phyloP scores from a whole-genome alignment of 2,797 vertebrate species.

The Xenopus petersii region DNA sequence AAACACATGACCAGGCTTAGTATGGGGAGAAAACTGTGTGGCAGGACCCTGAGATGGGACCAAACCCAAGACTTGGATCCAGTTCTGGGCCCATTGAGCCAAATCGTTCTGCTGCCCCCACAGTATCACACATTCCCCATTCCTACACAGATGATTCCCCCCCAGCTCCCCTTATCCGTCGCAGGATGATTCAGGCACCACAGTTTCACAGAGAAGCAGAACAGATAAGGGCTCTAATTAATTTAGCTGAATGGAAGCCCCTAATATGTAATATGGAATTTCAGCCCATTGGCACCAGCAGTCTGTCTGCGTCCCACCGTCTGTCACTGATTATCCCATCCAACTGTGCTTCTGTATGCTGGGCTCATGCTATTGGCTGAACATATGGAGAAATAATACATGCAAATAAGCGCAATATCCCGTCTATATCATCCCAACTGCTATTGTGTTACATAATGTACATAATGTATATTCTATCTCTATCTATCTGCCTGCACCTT shows the following conservation, averaged over 20 bases:
- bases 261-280: constrained; percentile 2
- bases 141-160: no score
- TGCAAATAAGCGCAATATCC: not conserved
- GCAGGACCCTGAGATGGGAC: no score
- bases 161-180: no score
- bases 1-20: no score
- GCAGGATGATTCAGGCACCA: not conserved
- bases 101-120: no score
- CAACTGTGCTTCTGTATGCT: constrained; percentile 3
- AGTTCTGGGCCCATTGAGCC: no score
- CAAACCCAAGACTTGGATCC: no score
- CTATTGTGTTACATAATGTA: no score
- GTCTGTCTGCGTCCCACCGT: constrained; percentile 26
- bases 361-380: constrained; percentile 9
- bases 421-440: not conserved
- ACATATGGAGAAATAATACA: not conserved
- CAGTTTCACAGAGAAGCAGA: constrained; percentile 17
- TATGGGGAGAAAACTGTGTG: no score
- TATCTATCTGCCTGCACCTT: no score
- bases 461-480: no score
- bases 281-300: constrained; percentile 18
- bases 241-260: constrained; percentile 28
- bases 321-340: constrained; percentile 31
- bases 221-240: constrained; percentile 33
- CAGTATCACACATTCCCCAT: no score